These are phyloP conservation scores for Amiota communis DNA, from an alignment of 2,888 invertebrate genomes.

Conservation along the genomic window DNA sequence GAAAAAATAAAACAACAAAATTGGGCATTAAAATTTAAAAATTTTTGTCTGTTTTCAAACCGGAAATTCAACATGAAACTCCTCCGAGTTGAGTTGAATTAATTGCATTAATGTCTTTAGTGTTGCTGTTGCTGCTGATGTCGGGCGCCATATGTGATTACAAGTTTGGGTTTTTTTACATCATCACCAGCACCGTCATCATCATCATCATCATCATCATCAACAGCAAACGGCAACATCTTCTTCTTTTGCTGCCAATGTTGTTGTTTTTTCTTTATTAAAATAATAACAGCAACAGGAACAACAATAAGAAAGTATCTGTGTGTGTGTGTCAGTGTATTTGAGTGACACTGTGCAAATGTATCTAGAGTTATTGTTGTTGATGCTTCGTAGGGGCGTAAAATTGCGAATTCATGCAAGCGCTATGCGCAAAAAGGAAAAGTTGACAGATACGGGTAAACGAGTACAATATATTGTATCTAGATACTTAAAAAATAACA, in stretches of 20 bases:
- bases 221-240: no score
- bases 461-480: neutral
- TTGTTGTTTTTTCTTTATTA: neutral
- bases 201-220: no score
- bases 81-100: neutral
- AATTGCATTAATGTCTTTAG: conserved; percentile 15
- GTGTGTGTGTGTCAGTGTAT: neutral
- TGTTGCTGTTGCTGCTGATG: conserved; percentile 1
- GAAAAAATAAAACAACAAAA: neutral
- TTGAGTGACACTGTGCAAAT: neutral
- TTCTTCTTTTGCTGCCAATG: neutral
- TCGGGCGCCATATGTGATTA: conserved; percentile 22
- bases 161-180: conserved; percentile 21
- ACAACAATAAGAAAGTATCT: neutral
- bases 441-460: neutral
- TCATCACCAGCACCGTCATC: neutral
- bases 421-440: conserved; percentile 36
- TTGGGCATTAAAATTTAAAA: conserved; percentile 10
- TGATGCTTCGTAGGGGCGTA: conserved; percentile 28
- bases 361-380: neutral
- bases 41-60: neutral
- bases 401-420: conserved; percentile 46
- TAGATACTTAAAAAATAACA: neutral
- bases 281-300: neutral
- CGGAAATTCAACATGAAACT: conserved; percentile 21